Percentiles rank a stretch among this genome's conserved stretches.
phyloP scores from a whole-genome alignment of 2,797 vertebrate genomes.

The Gila robusta region DNA sequence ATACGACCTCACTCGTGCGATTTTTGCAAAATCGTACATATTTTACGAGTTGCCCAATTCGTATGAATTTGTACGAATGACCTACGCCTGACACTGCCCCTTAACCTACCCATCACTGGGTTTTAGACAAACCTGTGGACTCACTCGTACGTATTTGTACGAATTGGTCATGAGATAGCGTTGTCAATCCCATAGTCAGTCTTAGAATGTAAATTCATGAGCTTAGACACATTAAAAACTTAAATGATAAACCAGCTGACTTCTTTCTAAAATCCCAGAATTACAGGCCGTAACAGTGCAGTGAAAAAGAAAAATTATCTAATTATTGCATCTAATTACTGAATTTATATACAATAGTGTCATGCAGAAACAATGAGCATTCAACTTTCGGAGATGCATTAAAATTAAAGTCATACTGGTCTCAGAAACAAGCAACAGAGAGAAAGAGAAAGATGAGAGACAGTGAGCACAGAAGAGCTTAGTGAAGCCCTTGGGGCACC shows the following conservation, averaged over 20 bases:
- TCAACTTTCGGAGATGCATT: background rate
- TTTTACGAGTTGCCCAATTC: too few species aligned
- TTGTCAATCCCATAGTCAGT: background rate
- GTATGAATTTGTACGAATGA: too few species aligned
- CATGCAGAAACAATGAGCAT: background rate
- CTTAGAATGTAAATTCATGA: background rate
- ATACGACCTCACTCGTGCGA: too few species aligned
- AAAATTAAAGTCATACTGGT: background rate
- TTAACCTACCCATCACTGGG: too few species aligned
- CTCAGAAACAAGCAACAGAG: background rate
- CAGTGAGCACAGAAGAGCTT: constrained; percentile 38
- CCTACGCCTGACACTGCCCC: too few species aligned
- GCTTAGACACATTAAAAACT: background rate
- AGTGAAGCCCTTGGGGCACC: constrained; percentile 53
- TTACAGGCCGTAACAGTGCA: background rate
- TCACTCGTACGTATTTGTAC: too few species aligned
- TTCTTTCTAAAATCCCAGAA: background rate
- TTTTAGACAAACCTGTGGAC: too few species aligned
- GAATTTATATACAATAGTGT: background rate
- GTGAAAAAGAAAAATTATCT: background rate
- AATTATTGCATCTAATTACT: too few species aligned
- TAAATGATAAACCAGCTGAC: background rate
- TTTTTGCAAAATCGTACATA: too few species aligned
- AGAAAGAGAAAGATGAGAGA: constrained; percentile 23
- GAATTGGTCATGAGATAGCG: too few species aligned